Evolutionary conservation across 2,113 vertebrate genomes (phyloP).

Genomic region (Cinclus mexicanus): DNA sequence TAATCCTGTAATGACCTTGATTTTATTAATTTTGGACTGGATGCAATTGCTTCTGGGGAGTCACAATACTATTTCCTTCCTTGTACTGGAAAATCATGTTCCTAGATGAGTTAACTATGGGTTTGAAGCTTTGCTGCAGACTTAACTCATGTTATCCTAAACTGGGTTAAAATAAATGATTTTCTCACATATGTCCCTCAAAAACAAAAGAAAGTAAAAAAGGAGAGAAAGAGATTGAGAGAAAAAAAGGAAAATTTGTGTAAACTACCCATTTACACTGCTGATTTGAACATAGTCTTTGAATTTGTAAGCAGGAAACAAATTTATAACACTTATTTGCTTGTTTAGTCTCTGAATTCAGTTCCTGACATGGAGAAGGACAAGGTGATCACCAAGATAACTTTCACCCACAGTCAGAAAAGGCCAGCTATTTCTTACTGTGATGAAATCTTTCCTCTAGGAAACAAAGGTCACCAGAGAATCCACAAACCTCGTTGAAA

Average conservation of each 20-base stretch:
- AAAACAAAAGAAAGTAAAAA: neutral
- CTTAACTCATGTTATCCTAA: neutral
- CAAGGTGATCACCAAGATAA: neutral
- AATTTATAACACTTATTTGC: neutral
- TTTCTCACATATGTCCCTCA: neutral
- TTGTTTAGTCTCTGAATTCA: neutral
- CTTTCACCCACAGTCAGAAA: neutral
- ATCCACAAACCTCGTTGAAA: neutral
- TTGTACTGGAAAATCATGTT: neutral
- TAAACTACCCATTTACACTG: neutral
- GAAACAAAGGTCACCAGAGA: neutral
- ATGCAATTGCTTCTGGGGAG: neutral
- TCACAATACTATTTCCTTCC: neutral
- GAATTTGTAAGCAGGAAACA: neutral
- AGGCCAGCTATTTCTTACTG: neutral
- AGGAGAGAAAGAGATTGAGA: neutral
- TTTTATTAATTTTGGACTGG: neutral
- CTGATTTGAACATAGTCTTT: neutral
- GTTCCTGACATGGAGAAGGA: neutral
- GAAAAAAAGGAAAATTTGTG: neutral
- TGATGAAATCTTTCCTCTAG: neutral
- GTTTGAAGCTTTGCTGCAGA: neutral
- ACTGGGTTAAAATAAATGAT: neutral
- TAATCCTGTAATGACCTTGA: neutral
- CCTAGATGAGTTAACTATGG: neutral